Base-by-base conservation (phyloP, 2,888 invertebrate genomes). In the Marasmarcha lunaedactyla region DNA sequence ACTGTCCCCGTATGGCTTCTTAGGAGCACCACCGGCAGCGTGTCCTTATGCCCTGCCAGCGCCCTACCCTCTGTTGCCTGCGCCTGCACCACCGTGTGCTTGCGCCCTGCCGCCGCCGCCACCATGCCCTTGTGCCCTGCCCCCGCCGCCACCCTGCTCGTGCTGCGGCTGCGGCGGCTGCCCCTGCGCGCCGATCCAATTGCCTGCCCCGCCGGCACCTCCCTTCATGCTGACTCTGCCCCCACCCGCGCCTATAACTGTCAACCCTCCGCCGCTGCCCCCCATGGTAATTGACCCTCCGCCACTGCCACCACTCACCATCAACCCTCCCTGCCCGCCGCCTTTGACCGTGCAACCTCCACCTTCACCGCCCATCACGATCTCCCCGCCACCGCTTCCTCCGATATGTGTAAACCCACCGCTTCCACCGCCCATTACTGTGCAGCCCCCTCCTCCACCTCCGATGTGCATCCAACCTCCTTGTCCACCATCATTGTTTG, bases 371-470 rank as follows among this genome's bases (percentile, higher is more conserved):
- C 54, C 57, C 4, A 50, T 59, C 30, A 40, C 49, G n/a, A 56
- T 57, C 10, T 11, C 9, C 20, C 77, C 77, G 3, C 76, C 78
- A 6, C 63, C 67, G 0, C 44, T 68, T 2, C 70, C 70, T 1
- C 70, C 77, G 1, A 51, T 78, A n/a, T 66, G 62, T 46, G 59
- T 76, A 1, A 73, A 76, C 42, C 68, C 71, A 1, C 74, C 76
- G 4, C 57, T 57, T 1, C 68, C 70, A 0, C 64, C 69, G 1
- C 59, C 71, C 0, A 49, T 72, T 45, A 54, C 50, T 33, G 50
- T 64, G 11, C 67, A 67, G 41, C 67, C 67, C 5, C 66, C 67
- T 0, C 50, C 52, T 1, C 58, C 57, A 2, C 63, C 59, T 10
- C 67, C 68, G 1, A 52, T 67, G 47, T 63, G 63, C 44, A 54